phyloP scores from a whole-genome alignment of 1,140 invertebrate species.

The Drosophila funebris region DNA sequence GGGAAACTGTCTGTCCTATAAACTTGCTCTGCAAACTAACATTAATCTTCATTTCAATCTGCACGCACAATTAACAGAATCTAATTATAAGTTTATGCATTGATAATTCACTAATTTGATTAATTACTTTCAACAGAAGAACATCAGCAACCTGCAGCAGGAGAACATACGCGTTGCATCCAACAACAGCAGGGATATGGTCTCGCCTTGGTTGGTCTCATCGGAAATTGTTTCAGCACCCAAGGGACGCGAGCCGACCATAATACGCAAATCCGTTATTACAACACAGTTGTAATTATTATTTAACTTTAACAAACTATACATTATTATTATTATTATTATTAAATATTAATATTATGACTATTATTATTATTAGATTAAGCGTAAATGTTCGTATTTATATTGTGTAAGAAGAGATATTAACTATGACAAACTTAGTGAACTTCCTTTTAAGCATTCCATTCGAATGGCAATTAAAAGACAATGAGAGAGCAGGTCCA shows the following conservation, averaged over 20 bases:
- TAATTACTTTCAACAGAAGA: constrained; percentile 78
- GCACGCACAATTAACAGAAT: constrained; percentile 71
- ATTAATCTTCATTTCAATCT: constrained; percentile 51
- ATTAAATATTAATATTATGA: constrained; percentile 82
- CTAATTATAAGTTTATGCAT: not conserved
- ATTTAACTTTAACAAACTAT: constrained; percentile 43
- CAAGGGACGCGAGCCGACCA: constrained; percentile 88
- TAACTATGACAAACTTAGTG: constrained; percentile 65
- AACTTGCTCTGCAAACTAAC: constrained; percentile 55
- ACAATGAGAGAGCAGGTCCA: constrained; percentile 78
- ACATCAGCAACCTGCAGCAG: constrained; percentile 74
- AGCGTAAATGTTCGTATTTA: constrained; percentile 77
- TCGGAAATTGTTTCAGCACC: constrained; percentile 88
- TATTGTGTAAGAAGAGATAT: constrained; percentile 33
- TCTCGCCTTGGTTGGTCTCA: constrained; percentile 92
- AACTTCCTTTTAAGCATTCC: constrained; percentile 74
- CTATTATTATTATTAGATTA: constrained; percentile 34
- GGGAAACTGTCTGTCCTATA: constrained; percentile 49
- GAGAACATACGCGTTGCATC: constrained; percentile 82
- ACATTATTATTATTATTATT: constrained; percentile 85
- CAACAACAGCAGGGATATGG: constrained; percentile 83
- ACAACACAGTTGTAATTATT: constrained; percentile 90
- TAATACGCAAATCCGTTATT: constrained; percentile 92
- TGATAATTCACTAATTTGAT: not conserved
- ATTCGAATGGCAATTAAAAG: constrained; percentile 39